Percentiles rank a stretch among this genome's conserved stretches.
phyloP scores from a whole-genome alignment of 1,140 invertebrate genomes.

The Drosophila tsacasi region DNA sequence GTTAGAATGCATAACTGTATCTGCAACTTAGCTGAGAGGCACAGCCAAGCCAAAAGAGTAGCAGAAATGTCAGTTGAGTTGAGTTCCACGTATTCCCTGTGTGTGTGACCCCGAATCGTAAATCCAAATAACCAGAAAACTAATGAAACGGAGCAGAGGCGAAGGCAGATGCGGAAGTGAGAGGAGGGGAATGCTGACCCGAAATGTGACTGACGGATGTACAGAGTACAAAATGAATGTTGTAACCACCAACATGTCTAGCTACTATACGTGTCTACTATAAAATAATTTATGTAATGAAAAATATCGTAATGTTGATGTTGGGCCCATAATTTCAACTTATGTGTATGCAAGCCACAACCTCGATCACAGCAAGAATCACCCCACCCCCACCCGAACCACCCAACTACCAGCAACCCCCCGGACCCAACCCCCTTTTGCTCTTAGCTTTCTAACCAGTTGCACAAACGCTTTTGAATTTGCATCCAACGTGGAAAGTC shows the following conservation, averaged over 20 bases:
- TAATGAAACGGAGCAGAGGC: slow-evolving; percentile 16
- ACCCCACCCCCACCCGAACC: slow-evolving; percentile 9
- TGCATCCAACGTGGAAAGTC: slow-evolving; percentile 29
- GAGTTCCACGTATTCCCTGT: slow-evolving; percentile 41
- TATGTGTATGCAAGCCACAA: slow-evolving; percentile 61
- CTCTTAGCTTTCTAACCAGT: slow-evolving; percentile 51
- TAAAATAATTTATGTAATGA: slow-evolving; percentile 85
- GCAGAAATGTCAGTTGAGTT: slow-evolving; percentile 54
- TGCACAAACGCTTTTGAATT: slow-evolving; percentile 44
- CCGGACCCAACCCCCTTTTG: slow-evolving; percentile 24
- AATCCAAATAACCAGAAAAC: slow-evolving; percentile 27
- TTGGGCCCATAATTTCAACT: slow-evolving; percentile 80
- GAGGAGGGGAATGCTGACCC: slow-evolving; percentile 32
- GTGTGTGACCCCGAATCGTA: slow-evolving; percentile 68
- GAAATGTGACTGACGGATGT: slow-evolving; percentile 80
- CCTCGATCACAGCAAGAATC: slow-evolving; percentile 48
- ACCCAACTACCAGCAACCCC: slow-evolving; percentile 36
- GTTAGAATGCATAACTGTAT: slow-evolving; percentile 50
- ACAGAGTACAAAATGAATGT: slow-evolving; percentile 81
- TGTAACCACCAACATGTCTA: slow-evolving; percentile 81
- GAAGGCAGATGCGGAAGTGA: background rate
- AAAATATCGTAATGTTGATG: slow-evolving; percentile 85
- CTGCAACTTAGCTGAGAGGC: slow-evolving; percentile 29
- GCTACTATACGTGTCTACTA: slow-evolving; percentile 84
- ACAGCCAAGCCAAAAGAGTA: slow-evolving; percentile 24